A percentile compares a stretch with the other conserved stretches of the same genome.
Conservation (phyloP, 2,113 vertebrate genomes). For the Sphyrna mokarran region DNA sequence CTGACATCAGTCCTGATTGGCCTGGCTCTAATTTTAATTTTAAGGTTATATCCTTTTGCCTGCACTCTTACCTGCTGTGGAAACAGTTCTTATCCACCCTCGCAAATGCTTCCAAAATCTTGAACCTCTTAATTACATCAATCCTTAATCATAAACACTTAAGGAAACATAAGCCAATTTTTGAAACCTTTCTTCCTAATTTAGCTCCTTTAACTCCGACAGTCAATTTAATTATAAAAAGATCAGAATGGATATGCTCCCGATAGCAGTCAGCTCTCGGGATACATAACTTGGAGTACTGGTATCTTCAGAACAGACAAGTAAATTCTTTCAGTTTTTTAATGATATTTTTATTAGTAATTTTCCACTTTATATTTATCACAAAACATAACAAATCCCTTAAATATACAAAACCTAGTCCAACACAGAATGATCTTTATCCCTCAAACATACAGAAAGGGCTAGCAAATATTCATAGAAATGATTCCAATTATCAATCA, state of each 20-base stretch:
- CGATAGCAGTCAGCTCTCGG: not conserved
- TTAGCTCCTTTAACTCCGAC: too few species aligned
- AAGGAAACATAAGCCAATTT: not conserved
- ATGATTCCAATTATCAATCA: too few species aligned
- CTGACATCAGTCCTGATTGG: not conserved
- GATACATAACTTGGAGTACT: not conserved
- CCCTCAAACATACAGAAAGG: too few species aligned
- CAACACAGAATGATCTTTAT: too few species aligned
- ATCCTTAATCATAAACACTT: not conserved
- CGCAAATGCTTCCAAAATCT: not conserved
- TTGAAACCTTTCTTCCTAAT: too few species aligned
- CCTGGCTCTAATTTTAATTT: not conserved
- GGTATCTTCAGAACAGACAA: not conserved
- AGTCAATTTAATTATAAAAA: too few species aligned
- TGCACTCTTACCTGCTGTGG: not conserved
- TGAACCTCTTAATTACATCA: not conserved
- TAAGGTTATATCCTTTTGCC: not conserved
- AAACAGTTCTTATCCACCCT: not conserved
- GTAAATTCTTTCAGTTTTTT: not conserved
- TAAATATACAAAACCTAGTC: too few species aligned
- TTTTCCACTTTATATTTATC: too few species aligned
- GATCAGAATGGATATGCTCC: too few species aligned
- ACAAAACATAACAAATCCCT: too few species aligned
- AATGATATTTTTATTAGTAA: too few species aligned
- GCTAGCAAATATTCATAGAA: too few species aligned